phyloP scores from a whole-genome alignment of 2,113 vertebrate genomes.

The Suncus etruscus region DNA sequence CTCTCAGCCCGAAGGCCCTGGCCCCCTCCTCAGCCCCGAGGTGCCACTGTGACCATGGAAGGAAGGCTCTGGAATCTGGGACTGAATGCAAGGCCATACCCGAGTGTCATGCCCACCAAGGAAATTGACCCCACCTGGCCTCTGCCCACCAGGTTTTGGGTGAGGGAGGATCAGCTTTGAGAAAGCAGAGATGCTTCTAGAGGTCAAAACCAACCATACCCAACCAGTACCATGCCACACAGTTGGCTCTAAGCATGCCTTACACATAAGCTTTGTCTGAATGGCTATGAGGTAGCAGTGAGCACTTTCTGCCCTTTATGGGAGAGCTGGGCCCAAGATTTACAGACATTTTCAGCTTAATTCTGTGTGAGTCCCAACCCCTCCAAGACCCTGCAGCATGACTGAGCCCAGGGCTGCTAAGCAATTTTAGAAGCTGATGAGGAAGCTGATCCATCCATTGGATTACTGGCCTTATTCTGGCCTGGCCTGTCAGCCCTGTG shows the following conservation, averaged over 20 bases:
- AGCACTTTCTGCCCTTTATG: not conserved
- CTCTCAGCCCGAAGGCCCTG: slow-evolving; percentile 23
- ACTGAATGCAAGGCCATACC: slow-evolving; percentile 23
- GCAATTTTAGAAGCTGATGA: not conserved
- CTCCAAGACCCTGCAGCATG: no score
- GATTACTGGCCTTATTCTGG: not conserved
- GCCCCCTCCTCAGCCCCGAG: slow-evolving; percentile 56
- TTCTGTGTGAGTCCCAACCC: not conserved
- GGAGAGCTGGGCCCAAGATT: not conserved
- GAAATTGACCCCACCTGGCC: not conserved
- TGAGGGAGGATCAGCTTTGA: not conserved
- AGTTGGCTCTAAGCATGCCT: not conserved
- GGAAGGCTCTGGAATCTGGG: slow-evolving; percentile 14
- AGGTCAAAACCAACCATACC: not conserved
- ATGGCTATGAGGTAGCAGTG: not conserved
- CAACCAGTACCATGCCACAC: accelerated
- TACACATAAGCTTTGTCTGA: not conserved
- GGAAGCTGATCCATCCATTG: no score
- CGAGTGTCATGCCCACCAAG: slow-evolving; percentile 57
- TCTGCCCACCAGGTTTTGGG: not conserved
- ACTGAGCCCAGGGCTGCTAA: no score
- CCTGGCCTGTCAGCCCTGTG: not conserved
- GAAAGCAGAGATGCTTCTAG: not conserved
- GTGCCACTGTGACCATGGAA: slow-evolving; percentile 19
- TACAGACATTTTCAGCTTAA: not conserved